Base-by-base conservation (phyloP, 2,888 invertebrate species). In the Biston stratarius region DNA sequence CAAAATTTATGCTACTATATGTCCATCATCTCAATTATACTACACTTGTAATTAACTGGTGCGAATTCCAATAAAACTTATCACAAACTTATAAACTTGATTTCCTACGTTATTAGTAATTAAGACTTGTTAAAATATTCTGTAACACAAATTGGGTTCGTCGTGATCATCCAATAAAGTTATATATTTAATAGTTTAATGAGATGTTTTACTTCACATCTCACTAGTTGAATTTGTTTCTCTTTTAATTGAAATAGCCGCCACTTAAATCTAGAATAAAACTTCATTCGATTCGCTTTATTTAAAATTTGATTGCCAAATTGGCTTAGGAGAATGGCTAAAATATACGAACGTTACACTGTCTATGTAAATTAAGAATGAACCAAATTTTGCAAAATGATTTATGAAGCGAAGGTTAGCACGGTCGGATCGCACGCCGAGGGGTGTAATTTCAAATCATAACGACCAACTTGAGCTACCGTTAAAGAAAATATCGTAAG, bases 111-210 rank as follows among this genome's bases (percentile, higher is more conserved):
- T 24, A 36, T 15, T 24, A 55, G 8, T 55, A 44, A 55, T 55
- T 44, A 7, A 53, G 42, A 55, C 55, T 24, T 65, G 63, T 59
- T 74, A 71, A 72, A 72, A 70, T 67, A 65, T 55, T 44, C 45
- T 45, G 52, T 15, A 52, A 44, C 52, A 34, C 15, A 51, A 44
- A 51, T 51, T 60, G 44, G 42, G n/a, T 34, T 1, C 6, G 42
- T 44, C 49, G 42, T 55, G 42, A 55, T 55, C 8, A 33, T 55
- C 10, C 42, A 55, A 44, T 55, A 55, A 55, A 55, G 42, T 8
- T 55, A 40, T 40, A 55, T 24, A 55, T 42, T 55, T 53, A 15
- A 55, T 42, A 11, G 40, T 55, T 42, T 55, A 40, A 55, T 55
- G 55, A 24, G 24, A 5, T 12, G 5, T 15, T 9, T 55, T 15